Base-by-base conservation (phyloP, 2,888 invertebrate species). In the Miltochrista miniata region DNA sequence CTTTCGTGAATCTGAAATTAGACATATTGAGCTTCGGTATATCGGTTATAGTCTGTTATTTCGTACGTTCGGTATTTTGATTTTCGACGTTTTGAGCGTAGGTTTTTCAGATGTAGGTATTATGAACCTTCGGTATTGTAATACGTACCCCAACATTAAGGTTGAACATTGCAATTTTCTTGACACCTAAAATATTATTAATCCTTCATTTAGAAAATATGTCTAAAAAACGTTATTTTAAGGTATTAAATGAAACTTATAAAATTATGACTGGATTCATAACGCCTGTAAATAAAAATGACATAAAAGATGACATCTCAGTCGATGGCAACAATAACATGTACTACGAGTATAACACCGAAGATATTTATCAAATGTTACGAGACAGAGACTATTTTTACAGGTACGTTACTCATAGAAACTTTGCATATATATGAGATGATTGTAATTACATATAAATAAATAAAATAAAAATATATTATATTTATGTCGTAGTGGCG, bases 351-450 rank as follows among this genome's bases (percentile, higher is more conserved):
- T n/a, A 33, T 9, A 34, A 1, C 18, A 1, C 33, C 12, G 11
- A 15, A 11, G 45, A 46, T 13, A 13, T 46, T 7, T 46, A 46
- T 24, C 14, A 11, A 14, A 2, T 46, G n/a, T 33, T 46, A 10
- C 39, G 33, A 2, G 45, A 46, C 15, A 31, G 45, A 12, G 45
- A 46, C 38, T 46, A 46, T 13, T 39, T 18, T 18, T 46, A 46
- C 33, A 46, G 45, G 45, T 46, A 40, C 7, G 10, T 37, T 31
- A 31, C 31, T 31, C 8, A 24, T 24, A 24, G 5, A 24, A 24
- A 24, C n/a, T n/a, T n/a, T n/a, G n/a, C n/a, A n/a, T n/a, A n/a
- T n/a, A n/a, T n/a, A n/a, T n/a, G 10, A 5, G n/a, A 11, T 2
- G 12, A n/a, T 1, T n/a, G 1, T n/a, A 11, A 7, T 34, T 4